Conservation (phyloP, 1,140 invertebrate species). For the Caenorhabditis briggsae region DNA sequence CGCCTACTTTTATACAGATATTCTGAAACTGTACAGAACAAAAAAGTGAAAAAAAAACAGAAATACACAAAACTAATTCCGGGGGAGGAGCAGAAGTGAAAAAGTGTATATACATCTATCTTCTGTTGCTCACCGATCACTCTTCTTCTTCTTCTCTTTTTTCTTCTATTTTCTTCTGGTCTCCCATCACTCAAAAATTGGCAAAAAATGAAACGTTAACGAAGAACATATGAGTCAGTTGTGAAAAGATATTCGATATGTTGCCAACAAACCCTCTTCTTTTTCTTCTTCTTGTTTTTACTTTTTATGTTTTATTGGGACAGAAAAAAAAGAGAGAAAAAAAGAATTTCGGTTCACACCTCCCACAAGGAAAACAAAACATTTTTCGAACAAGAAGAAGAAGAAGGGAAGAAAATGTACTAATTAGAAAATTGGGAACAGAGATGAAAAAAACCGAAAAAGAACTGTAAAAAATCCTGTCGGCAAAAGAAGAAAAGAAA, state of each 20-base stretch:
- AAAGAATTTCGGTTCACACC: slow-evolving; percentile 10
- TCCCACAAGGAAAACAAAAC: neutral
- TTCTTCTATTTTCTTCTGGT: neutral
- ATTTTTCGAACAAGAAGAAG: neutral
- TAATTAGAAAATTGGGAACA: neutral
- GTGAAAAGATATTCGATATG: slow-evolving; percentile 42
- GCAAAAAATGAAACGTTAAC: slow-evolving; percentile 43
- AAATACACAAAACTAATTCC: neutral
- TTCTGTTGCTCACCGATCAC: slow-evolving; percentile 43
- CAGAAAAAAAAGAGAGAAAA: neutral
- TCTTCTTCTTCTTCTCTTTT: neutral
- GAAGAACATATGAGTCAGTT: slow-evolving; percentile 49
- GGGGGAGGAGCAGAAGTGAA: neutral
- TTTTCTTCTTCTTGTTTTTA: neutral
- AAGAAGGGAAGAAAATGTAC: neutral
- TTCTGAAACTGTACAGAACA: neutral
- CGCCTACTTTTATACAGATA: too few species aligned
- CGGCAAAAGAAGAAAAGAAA: too few species aligned
- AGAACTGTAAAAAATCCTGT: neutral
- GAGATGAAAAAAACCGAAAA: neutral
- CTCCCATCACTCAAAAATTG: slow-evolving; percentile 29
- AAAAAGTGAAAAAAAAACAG: neutral
- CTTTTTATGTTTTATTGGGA: neutral
- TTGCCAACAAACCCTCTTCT: neutral
- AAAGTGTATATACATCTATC: slow-evolving; percentile 34